Percentiles rank a stretch among this genome's conserved stretches.
phyloP scores from a whole-genome alignment of 1,140 invertebrate genomes.

The Heliconius eleuchia region DNA sequence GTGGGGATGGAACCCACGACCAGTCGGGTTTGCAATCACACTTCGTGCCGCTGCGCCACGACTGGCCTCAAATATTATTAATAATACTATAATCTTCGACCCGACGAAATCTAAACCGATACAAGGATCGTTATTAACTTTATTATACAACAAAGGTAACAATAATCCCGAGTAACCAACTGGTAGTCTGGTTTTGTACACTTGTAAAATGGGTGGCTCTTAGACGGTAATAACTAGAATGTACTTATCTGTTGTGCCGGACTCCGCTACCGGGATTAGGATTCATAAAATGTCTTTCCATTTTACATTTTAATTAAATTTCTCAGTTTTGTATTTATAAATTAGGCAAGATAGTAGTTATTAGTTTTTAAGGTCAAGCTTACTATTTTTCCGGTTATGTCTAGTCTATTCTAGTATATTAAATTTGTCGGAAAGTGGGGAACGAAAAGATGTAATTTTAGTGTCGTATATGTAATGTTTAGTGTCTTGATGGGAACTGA shows the following conservation, averaged over 20 bases:
- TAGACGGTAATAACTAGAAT: conserved; percentile 30
- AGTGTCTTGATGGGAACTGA: no score
- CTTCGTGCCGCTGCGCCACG: no score
- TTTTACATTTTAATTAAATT: neutral
- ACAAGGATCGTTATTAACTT: conserved; percentile 34
- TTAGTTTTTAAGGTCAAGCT: no score
- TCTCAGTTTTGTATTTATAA: neutral
- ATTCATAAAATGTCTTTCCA: neutral
- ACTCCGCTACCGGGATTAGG: conserved; percentile 17
- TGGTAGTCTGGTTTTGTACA: conserved; percentile 35
- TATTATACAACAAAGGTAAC: conserved; percentile 38
- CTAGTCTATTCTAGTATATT: no score
- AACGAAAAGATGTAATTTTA: no score
- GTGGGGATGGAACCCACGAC: no score
- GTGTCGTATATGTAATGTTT: no score
- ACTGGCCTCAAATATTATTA: neutral
- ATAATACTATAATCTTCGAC: conserved; percentile 25
- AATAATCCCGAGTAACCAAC: conserved; percentile 27
- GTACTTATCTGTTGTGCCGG: conserved; percentile 10
- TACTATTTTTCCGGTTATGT: no score
- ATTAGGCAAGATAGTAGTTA: no score
- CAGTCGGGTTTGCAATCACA: no score
- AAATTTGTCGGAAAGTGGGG: no score
- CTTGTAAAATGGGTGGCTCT: conserved; percentile 27
- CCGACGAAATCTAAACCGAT: conserved; percentile 26